Conservation (phyloP, 2,113 vertebrate species). For the Rhodinocichla rosea region DNA sequence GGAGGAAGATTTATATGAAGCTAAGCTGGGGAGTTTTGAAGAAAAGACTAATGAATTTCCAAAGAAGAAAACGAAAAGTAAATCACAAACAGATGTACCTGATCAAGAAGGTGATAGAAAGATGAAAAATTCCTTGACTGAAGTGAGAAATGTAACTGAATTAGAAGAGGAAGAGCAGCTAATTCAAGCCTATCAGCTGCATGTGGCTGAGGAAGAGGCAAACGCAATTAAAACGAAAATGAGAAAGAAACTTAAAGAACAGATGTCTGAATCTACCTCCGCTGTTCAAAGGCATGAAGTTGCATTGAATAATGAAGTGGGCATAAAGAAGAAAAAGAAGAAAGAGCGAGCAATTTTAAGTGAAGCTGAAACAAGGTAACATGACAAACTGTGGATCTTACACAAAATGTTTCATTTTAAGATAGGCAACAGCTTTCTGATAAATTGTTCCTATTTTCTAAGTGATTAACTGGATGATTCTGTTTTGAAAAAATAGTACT, state of each 20-base stretch:
- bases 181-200: conserved; percentile 81
- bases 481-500: background rate
- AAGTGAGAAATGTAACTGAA: conserved; percentile 35
- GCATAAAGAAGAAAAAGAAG: conserved; percentile 87
- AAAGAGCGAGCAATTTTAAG: conserved; percentile 59
- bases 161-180: conserved; percentile 77
- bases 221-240: conserved; percentile 76
- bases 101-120: conserved; percentile 57
- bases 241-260: conserved; percentile 75
- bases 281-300: conserved; percentile 56
- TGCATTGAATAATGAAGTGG: conserved; percentile 74
- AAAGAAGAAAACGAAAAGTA: conserved; percentile 41
- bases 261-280: conserved; percentile 61
- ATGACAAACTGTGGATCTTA: background rate
- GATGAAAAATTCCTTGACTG: conserved; percentile 64
- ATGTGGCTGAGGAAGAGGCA: conserved; percentile 81
- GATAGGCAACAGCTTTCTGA: background rate
- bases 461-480: background rate
- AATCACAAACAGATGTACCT: conserved; percentile 54
- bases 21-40: conserved; percentile 34
- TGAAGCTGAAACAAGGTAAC: conserved; percentile 81
- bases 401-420: background rate
- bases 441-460: background rate
- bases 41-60: conserved; percentile 25
- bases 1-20: conserved; percentile 44